Conservation (phyloP, 2,888 invertebrate genomes). For the Siphonodentalium dalli region DNA sequence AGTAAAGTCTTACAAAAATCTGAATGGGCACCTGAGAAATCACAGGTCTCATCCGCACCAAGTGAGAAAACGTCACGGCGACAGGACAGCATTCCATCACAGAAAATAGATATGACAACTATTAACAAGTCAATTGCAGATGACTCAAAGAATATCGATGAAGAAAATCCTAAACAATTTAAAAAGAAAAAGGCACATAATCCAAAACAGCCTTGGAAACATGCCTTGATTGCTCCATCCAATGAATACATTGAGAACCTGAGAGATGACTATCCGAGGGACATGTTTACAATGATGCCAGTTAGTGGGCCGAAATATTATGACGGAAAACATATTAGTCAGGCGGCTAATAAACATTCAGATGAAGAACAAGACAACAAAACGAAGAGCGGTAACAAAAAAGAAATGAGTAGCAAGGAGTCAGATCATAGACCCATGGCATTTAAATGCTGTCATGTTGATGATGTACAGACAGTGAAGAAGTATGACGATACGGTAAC, state of each 20-base stretch:
- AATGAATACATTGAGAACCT: conserved; percentile 50
- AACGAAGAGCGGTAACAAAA: conserved; percentile 29
- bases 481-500: conserved; percentile 44
- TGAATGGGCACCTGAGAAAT: not conserved
- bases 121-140: too few relatives aligned
- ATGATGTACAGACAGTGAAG: conserved; percentile 54
- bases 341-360: conserved; percentile 15
- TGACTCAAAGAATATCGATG: not conserved
- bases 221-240: conserved; percentile 44
- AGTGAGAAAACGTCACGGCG: conserved; percentile 7
- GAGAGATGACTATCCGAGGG: conserved; percentile 60
- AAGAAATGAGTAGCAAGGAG: conserved; percentile 23
- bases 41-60: not conserved
- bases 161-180: not conserved
- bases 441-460: conserved; percentile 56
- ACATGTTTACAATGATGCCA: conserved; percentile 59
- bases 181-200: conserved; percentile 23
- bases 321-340: conserved; percentile 43
- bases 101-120: conserved; percentile 17
- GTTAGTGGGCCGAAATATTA: conserved; percentile 44
- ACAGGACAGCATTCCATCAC: conserved; percentile 24
- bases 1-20: conserved; percentile 28
- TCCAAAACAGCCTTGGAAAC: conserved; percentile 43
- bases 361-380: conserved; percentile 13
- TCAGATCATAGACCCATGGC: conserved; percentile 49